Base-by-base conservation (phyloP, 1,140 invertebrate genomes). In the Halotydeus destructor region DNA sequence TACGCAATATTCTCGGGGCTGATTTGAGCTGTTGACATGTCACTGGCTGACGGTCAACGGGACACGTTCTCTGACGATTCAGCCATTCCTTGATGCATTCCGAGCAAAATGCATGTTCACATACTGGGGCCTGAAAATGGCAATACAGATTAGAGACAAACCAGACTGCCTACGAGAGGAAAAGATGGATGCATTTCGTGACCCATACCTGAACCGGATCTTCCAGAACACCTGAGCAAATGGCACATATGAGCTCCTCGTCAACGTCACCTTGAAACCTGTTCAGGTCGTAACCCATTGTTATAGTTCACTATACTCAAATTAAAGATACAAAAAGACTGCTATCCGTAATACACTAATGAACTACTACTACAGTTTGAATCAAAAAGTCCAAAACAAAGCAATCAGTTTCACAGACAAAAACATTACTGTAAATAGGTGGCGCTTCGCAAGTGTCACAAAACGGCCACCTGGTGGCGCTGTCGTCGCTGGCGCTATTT, bases 11-110 rank as follows among this genome's bases (percentile, higher is more conserved):
- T 55, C 86, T 67, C 22, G 86, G 85, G 37, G 88, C 85, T 44
- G 79, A 75, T 59, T 82, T 72, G 3, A 94, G 62, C 58, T 91
- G 81, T 42, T 75, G 73, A 12, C 75, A 70, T 22, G 81, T 86
- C 40, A 91, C 76, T 34, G 76, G 68, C 54, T 81, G 81, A 37
- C 88, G 70, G 60, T 94, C 86, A 31, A 93, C 74, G 19, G 88
- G 88, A 60, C 88, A 94, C 18, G 80, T 88, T 12, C 79, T 81
- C 55, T 89, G 83, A 30, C 81, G 67, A 37, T 74, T 76, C 44
- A 93, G 73, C 88, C 88, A 94, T 61, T 93, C 83, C 38, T 78
- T 78, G 49, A 94, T 93, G 59, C 88, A 94, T 14, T 69, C 70
- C 53, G 75, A 70, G 63, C 88, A 94, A 66, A 93, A 93, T 44